Evolutionary conservation across 2,888 invertebrate genomes (phyloP).

Genomic region (Tetramorium bicarinatum): DNA sequence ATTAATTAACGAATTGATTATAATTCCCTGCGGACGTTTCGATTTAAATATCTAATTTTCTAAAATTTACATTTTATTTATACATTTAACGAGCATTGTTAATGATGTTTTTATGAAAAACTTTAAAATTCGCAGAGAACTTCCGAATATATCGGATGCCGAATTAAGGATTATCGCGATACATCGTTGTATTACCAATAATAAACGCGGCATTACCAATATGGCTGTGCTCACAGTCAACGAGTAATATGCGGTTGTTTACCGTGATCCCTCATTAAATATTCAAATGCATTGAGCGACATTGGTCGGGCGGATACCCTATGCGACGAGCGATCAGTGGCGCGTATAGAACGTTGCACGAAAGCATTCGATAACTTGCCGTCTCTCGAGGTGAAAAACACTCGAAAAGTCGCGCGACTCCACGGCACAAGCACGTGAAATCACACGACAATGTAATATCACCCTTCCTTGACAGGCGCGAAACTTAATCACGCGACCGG

Average conservation of each 20-base stretch:
- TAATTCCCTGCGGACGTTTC: conserved; percentile 3
- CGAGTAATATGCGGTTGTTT: conserved; percentile 42
- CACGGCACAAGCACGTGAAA: conserved; percentile 21
- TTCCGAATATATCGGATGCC: background rate
- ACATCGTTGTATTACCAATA: conserved; percentile 28
- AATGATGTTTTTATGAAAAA: background rate
- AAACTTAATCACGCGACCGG: conserved; percentile 51
- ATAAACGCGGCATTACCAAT: conserved; percentile 38
- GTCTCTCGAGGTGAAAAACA: conserved; percentile 36
- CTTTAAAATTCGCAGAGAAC: background rate
- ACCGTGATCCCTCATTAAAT: conserved; percentile 69
- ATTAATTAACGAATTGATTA: conserved; percentile 31
- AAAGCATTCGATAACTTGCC: conserved; percentile 47
- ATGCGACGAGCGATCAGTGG: conserved; percentile 20
- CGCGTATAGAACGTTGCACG: conserved; percentile 32
- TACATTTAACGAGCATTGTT: background rate
- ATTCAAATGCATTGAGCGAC: conserved; percentile 69
- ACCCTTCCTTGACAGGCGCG: conserved; percentile 41
- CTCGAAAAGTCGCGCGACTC: conserved; percentile 32
- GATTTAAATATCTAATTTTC: conserved; percentile 16
- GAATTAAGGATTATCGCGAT: conserved; percentile 43
- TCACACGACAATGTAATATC: conserved; percentile 41
- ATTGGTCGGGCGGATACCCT: conserved; percentile 49
- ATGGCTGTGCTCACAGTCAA: conserved; percentile 18
- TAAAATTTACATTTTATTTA: conserved; percentile 11